Evolutionary conservation across 2,113 vertebrate genomes (phyloP).

Genomic region (Psettodes erumei): DNA sequence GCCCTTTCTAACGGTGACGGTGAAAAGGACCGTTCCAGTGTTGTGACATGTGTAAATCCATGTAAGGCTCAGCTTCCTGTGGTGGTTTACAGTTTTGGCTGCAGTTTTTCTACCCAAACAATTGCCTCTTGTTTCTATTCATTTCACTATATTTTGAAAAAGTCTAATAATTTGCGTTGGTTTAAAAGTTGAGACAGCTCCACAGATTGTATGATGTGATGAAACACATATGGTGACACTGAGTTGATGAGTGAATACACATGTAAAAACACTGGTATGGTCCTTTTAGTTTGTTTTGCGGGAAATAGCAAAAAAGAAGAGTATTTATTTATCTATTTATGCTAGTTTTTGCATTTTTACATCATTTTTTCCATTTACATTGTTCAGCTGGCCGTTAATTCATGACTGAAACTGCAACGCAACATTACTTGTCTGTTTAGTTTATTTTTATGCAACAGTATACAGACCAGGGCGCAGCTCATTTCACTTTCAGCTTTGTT

Average conservation of each 20-base stretch:
- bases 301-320: background rate
- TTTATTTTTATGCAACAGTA: constrained; percentile 16
- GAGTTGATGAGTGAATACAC: background rate
- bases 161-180: too few species aligned
- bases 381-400: constrained; percentile 16
- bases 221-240: too few species aligned
- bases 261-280: constrained; percentile 1
- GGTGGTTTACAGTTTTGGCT: background rate
- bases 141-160: background rate
- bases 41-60: constrained; percentile 11
- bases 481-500: constrained; percentile 43
- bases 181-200: too few species aligned
- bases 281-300: constrained; percentile 9
- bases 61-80: constrained; percentile 13
- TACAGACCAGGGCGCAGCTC: constrained; percentile 34
- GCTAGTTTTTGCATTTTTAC: background rate
- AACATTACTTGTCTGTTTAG: constrained; percentile 5
- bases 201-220: too few species aligned
- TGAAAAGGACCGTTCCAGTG: constrained; percentile 21
- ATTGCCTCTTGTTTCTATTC: too few species aligned
- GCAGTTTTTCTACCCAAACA: background rate
- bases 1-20: background rate
- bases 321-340: constrained; percentile 12
- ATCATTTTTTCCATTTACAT: background rate
- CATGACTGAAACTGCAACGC: constrained; percentile 35